These are phyloP conservation scores for Calephelis perditalis DNA, from an alignment of 2,888 invertebrate genomes.

Conservation along the genomic window DNA sequence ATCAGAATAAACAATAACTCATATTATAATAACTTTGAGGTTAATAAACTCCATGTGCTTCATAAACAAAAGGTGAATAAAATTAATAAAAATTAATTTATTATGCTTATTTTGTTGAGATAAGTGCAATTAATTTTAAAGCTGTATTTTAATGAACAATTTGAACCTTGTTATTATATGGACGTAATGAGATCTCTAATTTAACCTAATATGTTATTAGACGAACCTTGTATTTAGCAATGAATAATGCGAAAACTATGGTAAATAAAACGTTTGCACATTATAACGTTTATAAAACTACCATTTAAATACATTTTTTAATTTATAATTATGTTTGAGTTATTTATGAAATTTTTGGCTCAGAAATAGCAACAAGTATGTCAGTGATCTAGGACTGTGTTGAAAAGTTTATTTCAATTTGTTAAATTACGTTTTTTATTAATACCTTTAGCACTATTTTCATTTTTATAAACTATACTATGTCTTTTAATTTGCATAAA, in stretches of 20 bases:
- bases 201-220: constrained; percentile 10
- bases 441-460: no score
- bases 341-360: neutral
- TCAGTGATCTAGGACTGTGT: neutral
- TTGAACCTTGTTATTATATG: constrained; percentile 2
- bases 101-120: constrained; percentile 44
- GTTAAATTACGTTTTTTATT: no score
- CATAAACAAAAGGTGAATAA: constrained; percentile 55
- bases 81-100: constrained; percentile 57
- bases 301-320: constrained; percentile 4
- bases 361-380: neutral
- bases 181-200: constrained; percentile 6
- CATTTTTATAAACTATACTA: no score
- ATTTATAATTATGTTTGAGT: neutral
- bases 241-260: constrained; percentile 12
- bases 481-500: no score
- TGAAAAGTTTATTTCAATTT: neutral
- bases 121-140: constrained; percentile 6
- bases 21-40: constrained; percentile 40
- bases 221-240: neutral
- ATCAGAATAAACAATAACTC: constrained; percentile 45
- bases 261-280: constrained; percentile 1
- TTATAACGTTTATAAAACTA: constrained; percentile 4
- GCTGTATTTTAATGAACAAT: neutral
- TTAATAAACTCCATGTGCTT: constrained; percentile 35